Evolutionary conservation across 2,797 vertebrate species (phyloP), one percentile per base, ranked within the genome.

Genomic region (Phylloscopus collybita): DNA sequence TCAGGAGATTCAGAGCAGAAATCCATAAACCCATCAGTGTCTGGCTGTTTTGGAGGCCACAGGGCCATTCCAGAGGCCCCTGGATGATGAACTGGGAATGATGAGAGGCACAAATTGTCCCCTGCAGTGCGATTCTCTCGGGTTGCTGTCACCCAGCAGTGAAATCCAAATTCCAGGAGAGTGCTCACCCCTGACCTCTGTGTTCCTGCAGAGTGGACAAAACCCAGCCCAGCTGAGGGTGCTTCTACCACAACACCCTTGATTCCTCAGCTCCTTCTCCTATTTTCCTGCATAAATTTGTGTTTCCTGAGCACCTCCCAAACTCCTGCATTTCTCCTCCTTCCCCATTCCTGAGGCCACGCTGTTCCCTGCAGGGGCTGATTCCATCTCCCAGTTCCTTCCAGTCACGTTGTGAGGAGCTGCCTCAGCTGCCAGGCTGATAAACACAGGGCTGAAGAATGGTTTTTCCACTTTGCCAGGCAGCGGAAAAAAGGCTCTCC

Each of bases 401-500:
- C 13, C 45, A 7, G 2, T 34, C 75, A 29, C 22, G 2, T 9
- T 13, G 38, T 10, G 67, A 9, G 14, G 91, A 87, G 56, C 42
- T 42, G 72, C 51, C 71, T 16, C 69, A 67, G 32, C 34, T 42
- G 42, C 11, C 0, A 1, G n/a, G 10, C 56, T 82, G 71, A 72
- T 29, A 91, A 92, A 82, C 88, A 96, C 61, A 1, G 17, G 18
- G 45, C 57, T 87, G 81, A 94, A 64, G 91, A 72, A 94, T 71
- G 62, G 50, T 85, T 94, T 94, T 96, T 85, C 89, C 92, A 64
- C 75, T 96, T 90, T 96, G 93, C 93, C 91, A 94, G 85, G 91
- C 94, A 95, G 94, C 86, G 0, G 84, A 27, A 57, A 71, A 96
- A 84, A 96, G 72, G 40, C 84, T 95, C 78, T 96, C 79, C 66